Evolutionary conservation across 2,888 invertebrate genomes (phyloP).

Genomic region (Meteorus colon): DNA sequence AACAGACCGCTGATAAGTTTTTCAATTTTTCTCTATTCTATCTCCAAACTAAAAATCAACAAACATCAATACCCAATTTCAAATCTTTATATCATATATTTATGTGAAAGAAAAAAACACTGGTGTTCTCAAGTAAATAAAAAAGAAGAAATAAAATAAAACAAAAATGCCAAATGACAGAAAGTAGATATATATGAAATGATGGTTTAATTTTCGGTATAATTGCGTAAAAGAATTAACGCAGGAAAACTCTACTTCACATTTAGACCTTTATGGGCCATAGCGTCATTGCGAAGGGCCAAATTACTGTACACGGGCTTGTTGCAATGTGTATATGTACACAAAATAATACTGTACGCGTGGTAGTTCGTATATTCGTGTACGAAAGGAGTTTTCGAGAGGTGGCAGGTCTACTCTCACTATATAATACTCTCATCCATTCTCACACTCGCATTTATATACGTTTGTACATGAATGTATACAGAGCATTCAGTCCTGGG

Average conservation of each 20-base stretch:
- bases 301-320: conserved; percentile 58
- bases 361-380: conserved; percentile 37
- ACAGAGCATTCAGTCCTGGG: not conserved
- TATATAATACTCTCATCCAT: not conserved
- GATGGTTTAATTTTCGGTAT: conserved; percentile 54
- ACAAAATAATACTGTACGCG: conserved; percentile 36
- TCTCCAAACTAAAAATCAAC: no score
- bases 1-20: no score
- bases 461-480: not conserved
- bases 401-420: conserved; percentile 38
- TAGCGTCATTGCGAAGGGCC: conserved; percentile 61
- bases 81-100: no score
- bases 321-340: conserved; percentile 31
- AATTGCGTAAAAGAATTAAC: conserved; percentile 64
- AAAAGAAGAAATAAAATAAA: conserved; percentile 18
- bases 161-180: not conserved
- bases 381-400: conserved; percentile 32
- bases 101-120: no score
- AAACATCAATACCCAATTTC: no score
- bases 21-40: no score
- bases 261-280: conserved; percentile 64
- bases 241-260: conserved; percentile 61
- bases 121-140: not conserved
- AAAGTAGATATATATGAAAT: not conserved
- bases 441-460: conserved; percentile 2